Conservation (phyloP, 2,113 vertebrate genomes). For the Gymnobelideus leadbeateri region DNA sequence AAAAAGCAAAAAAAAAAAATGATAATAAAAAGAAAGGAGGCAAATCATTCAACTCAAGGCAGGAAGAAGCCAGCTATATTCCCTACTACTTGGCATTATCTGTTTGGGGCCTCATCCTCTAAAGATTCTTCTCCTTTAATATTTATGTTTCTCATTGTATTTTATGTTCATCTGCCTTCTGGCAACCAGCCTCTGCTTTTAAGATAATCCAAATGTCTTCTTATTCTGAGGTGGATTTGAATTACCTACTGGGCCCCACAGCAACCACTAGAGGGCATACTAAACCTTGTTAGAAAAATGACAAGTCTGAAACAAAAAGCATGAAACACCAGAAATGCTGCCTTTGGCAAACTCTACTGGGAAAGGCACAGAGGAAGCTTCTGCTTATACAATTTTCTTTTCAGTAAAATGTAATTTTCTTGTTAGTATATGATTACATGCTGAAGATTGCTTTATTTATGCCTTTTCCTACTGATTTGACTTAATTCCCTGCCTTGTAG, state of each 20-base stretch:
- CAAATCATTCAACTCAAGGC: not conserved
- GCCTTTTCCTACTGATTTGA: not conserved
- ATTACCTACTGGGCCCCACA: constrained; percentile 38
- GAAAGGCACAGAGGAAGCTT: constrained; percentile 47
- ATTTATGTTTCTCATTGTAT: no score
- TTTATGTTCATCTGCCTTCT: no score
- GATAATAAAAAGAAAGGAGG: not conserved
- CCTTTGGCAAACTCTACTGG: not conserved
- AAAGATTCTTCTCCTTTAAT: fast-evolving
- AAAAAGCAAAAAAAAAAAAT: no score
- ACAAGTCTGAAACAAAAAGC: not conserved
- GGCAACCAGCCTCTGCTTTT: no score
- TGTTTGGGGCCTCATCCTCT: not conserved
- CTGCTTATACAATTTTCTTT: constrained; percentile 24
- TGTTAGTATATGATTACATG: constrained; percentile 4
- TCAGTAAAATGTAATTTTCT: constrained; percentile 6
- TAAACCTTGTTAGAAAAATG: constrained; percentile 65
- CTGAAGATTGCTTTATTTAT: not conserved
- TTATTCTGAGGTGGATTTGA: not conserved
- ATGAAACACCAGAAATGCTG: not conserved
- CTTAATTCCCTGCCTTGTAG: not conserved
- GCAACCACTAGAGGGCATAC: constrained; percentile 82
- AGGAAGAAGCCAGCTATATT: not conserved
- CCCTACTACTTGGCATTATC: not conserved
- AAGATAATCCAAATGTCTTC: not conserved